A percentile compares a stretch with the other conserved stretches of the same genome.
phyloP scores from a whole-genome alignment of 2,797 vertebrate genomes.

The Rhabdophis nuchalis region DNA sequence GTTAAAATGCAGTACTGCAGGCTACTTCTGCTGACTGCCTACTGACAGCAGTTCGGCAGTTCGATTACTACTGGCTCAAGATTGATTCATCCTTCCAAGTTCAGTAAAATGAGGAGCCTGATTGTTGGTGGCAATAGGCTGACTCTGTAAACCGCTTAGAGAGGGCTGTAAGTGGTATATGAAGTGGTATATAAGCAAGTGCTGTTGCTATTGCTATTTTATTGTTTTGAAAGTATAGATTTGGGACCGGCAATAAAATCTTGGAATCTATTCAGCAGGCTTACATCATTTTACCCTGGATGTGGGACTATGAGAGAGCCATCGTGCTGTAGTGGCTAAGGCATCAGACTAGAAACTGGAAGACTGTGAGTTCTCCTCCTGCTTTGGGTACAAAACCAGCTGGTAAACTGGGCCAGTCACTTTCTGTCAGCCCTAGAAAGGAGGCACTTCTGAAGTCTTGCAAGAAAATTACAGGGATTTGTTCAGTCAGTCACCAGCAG shows the following conservation, averaged over 20 bases:
- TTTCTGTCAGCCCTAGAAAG: neutral
- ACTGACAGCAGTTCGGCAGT: too few relatives aligned
- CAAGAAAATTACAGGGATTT: neutral
- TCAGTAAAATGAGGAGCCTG: too few relatives aligned
- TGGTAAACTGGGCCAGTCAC: neutral
- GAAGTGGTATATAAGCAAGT: too few relatives aligned
- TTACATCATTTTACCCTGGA: neutral
- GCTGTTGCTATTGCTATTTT: neutral
- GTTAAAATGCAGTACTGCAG: too few relatives aligned
- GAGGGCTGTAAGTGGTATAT: too few relatives aligned
- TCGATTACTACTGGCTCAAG: too few relatives aligned
- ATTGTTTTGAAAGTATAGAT: neutral
- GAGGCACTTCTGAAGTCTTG: neutral
- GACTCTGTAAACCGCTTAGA: too few relatives aligned
- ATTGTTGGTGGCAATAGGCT: too few relatives aligned
- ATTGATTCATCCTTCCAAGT: too few relatives aligned
- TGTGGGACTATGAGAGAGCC: neutral
- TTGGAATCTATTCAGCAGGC: neutral
- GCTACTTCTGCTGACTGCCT: too few relatives aligned
- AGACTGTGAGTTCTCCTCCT: neutral
- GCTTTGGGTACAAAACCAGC: neutral
- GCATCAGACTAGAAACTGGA: neutral
- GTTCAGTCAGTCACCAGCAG: neutral
- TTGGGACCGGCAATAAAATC: neutral
- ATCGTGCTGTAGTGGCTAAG: neutral